A percentile compares a stretch with the other conserved stretches of the same genome.
Conservation (phyloP, 2,888 invertebrate genomes). For the Erynnis tages region DNA sequence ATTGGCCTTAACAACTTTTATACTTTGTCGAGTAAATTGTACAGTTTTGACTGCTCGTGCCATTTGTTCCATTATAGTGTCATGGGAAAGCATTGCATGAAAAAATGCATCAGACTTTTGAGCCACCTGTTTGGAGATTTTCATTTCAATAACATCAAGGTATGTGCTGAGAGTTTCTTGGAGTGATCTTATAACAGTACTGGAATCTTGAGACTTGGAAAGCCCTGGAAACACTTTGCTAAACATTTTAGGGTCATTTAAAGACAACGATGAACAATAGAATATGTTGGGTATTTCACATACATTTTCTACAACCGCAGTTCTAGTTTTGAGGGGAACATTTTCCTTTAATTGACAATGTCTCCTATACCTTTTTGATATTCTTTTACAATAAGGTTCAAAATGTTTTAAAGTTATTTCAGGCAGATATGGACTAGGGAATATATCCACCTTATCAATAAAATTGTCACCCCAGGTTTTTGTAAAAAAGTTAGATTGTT, state of each 20-base stretch:
- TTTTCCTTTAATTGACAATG: constrained; percentile 81
- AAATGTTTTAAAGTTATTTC: constrained; percentile 92
- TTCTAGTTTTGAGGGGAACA: constrained; percentile 61
- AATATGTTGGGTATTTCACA: constrained; percentile 92
- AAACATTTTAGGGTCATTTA: constrained; percentile 91
- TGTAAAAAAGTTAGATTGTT: constrained; percentile 95
- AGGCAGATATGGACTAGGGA: constrained; percentile 90
- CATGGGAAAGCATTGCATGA: constrained; percentile 98
- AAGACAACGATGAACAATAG: constrained; percentile 88
- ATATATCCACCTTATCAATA: constrained; percentile 89
- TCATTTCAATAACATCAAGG: constrained; percentile 96
- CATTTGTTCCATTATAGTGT: constrained; percentile 97
- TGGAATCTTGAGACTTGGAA: constrained; percentile 77
- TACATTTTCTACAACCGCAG: constrained; percentile 73
- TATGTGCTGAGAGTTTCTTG: constrained; percentile 97
- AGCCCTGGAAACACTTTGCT: constrained; percentile 90
- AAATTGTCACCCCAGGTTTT: constrained; percentile 99
- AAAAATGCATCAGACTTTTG: constrained; percentile 98
- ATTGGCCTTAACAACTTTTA: constrained; percentile 88
- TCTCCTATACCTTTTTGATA: constrained; percentile 84
- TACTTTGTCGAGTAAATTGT: constrained; percentile 86
- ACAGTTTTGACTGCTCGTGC: constrained; percentile 90
- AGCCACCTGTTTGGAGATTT: constrained; percentile 95
- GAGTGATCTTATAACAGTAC: constrained; percentile 85
- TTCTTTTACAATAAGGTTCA: constrained; percentile 91